phyloP scores from a whole-genome alignment of 1,140 invertebrate species.

The Dolichoris vasculosae region DNA sequence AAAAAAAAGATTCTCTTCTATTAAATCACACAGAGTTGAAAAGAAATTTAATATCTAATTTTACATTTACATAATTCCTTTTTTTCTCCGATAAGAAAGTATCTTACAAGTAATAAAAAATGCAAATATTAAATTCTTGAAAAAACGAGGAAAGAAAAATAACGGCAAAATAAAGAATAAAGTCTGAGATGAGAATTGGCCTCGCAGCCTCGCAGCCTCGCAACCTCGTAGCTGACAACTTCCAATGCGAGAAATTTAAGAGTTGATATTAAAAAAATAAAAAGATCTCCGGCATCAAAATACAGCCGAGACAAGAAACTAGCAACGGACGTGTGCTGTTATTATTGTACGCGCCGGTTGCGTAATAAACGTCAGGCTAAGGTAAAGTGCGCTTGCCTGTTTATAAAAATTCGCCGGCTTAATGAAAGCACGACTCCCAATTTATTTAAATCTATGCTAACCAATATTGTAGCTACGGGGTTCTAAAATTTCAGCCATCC shows the following conservation, averaged over 20 bases:
- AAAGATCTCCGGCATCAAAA: not conserved
- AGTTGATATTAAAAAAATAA: slow-evolving; percentile 46
- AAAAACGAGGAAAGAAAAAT: not conserved
- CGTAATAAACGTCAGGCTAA: not conserved
- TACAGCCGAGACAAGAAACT: not conserved
- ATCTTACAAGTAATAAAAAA: not conserved
- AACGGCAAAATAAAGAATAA: not conserved
- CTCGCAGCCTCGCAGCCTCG: too few species aligned
- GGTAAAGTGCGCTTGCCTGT: not conserved
- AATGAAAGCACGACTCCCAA: slow-evolving; percentile 63
- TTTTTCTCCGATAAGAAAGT: not conserved
- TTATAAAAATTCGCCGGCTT: slow-evolving; percentile 61
- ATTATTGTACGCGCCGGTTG: not conserved
- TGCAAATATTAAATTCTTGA: not conserved
- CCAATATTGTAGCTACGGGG: slow-evolving; percentile 58
- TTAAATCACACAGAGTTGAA: not conserved
- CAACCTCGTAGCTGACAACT: not conserved
- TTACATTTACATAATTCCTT: not conserved
- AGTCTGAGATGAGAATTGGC: not conserved
- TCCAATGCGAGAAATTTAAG: slow-evolving; percentile 36
- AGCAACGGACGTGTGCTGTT: slow-evolving; percentile 5
- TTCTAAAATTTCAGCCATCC: slow-evolving; percentile 58
- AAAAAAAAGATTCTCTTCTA: not conserved
- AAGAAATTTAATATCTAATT: not conserved
- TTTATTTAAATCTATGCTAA: slow-evolving; percentile 68